Conservation (phyloP, 2,797 vertebrate species). For the Hephaestus fuliginosus region DNA sequence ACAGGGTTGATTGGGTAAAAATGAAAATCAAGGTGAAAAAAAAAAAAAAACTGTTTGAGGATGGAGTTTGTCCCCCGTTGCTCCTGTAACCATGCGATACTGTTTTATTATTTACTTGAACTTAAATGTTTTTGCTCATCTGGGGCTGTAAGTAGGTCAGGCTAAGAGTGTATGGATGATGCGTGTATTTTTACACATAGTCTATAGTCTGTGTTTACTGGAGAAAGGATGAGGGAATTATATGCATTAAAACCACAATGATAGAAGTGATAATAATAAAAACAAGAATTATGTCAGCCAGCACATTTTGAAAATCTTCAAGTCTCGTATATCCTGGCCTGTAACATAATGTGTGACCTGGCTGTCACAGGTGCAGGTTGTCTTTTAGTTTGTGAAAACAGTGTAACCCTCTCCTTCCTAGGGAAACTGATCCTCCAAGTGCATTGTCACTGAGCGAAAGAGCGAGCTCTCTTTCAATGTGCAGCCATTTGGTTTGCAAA, state of each 20-base stretch:
- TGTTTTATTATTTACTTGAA: constrained; percentile 76
- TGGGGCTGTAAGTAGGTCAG: constrained; percentile 68
- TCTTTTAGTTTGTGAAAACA: constrained; percentile 7
- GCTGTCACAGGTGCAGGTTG: background rate
- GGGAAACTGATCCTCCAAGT: constrained; percentile 44
- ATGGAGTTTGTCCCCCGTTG: constrained; percentile 31
- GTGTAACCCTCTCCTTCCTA: constrained; percentile 15
- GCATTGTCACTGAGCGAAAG: constrained; percentile 33
- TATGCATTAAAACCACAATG: too few species aligned
- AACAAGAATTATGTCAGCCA: background rate
- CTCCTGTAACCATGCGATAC: constrained; percentile 28
- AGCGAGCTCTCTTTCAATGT: constrained; percentile 31
- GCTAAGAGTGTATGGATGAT: constrained; percentile 13
- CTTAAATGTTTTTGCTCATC: constrained; percentile 61
- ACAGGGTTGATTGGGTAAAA: constrained; percentile 7
- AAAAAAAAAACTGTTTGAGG: background rate
- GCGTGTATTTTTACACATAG: constrained; percentile 9
- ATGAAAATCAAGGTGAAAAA: constrained; percentile 29
- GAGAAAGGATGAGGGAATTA: background rate
- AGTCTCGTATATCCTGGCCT: background rate
- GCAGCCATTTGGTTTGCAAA: constrained; percentile 62
- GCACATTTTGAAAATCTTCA: background rate
- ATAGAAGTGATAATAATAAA: background rate
- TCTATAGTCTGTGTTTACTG: constrained; percentile 2
- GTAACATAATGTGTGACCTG: background rate